Evolutionary conservation across 2,888 invertebrate genomes (phyloP), one percentile per base, ranked within the genome.

Genomic region (Pheosia gnoma): DNA sequence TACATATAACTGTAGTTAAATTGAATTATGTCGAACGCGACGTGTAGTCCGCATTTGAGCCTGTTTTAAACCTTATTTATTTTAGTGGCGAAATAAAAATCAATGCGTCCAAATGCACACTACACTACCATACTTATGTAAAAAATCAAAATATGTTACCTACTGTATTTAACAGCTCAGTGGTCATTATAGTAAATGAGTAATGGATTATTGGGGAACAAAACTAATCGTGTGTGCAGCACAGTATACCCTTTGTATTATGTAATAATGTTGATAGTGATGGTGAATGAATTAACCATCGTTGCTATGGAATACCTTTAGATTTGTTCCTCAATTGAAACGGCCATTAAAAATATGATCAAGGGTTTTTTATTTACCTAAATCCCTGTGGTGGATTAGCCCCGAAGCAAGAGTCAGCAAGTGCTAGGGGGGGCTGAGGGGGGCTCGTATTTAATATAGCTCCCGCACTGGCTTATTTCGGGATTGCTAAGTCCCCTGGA

Each of bases 311-410:
- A 80, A 80, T 76, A 63, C 66, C 53, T 85, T 89, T 90, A 89
- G 90, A 82, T 86, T 91, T 91, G 91, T 89, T 90, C 90, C 91
- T 88, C 88, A 91, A 91, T 85, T 59, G 69, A 79, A 79, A 75
- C 65, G 65, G 72, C 83, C 82, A 86, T 85, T 78, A 72, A 76
- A 84, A 77, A 66, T 69, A 57, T 59, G 60, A 8, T 7, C 51
- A 6, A n/a, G 25, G 52, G 3, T 36, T 36, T 52, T 52, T 49
- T 38, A 11, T 51, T 49, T 37, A 47, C 59, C 36, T 25, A 25
- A 1, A 25, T 25, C 25, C 25, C 25, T 25, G 25, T 0, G 25
- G 25, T 25, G 25, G 25, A 25, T 25, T 25, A 2, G 25, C 25
- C 25, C 25, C 25, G 25, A 25, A 25, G 25, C 25, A 25, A 25